Evolutionary conservation across 2,113 vertebrate species (phyloP), one percentile per base, ranked within the genome.

Genomic region (Jaculus jaculus): DNA sequence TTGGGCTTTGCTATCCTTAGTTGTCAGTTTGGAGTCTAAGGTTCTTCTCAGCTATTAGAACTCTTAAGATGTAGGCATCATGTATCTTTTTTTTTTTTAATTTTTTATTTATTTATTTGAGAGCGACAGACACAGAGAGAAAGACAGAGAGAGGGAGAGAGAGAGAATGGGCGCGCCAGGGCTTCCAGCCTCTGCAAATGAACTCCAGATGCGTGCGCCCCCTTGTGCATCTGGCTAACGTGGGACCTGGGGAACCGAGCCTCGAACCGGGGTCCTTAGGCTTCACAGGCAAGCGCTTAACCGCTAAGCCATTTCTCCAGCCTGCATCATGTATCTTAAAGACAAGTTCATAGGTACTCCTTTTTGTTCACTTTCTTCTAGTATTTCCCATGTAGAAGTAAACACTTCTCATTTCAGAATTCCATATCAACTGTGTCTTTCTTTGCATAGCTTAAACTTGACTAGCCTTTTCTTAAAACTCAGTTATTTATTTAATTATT

Each of bases 401-500:
- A 93, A 80, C 12, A 72, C 26, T 61, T 80, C 17, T 75, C 24
- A 18, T 34, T 86, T 89, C 42, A 84, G 66, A 95, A 91, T 91
- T 91, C 78, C 16, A 72, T 91, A 54, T 32, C 42, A 23, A 54
- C 51, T 84, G 16, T 47, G 42, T 21, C 28, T 80, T 96, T 21
- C 28, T 80, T 96, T 91, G 32, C 60, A 86, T 74, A 74, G 8
- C 66, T 86, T 80, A 92, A 96, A 89, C 80, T 47, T 79, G 63
- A 86, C 71, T 74, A 87, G 61, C 68, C 68, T 95, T 91, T 85
- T 89, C n/a, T n/a, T n/a, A n/a, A n/a, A n/a, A n/a, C n/a, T n/a
- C n/a, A n/a, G n/a, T n/a, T n/a, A n/a, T n/a, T n/a, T n/a, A n/a
- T n/a, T n/a, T n/a, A n/a, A n/a, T n/a, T n/a, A n/a, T n/a, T n/a